These are phyloP conservation scores for Myotis vivesi DNA, from an alignment of 2,797 vertebrate species.

Conservation along the genomic window DNA sequence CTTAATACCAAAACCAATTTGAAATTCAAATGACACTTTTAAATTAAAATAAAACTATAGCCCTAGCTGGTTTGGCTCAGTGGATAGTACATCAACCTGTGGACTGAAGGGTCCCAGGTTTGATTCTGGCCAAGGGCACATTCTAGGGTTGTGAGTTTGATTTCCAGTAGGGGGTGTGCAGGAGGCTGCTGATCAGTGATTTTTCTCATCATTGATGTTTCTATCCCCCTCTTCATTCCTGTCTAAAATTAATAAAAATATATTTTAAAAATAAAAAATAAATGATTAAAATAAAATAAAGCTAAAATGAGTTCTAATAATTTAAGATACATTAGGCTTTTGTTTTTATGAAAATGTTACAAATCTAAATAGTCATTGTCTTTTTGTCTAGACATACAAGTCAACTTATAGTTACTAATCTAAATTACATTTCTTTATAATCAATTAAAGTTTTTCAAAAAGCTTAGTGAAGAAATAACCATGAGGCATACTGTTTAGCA, in stretches of 20 bases:
- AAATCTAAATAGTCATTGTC: not conserved
- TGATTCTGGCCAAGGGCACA: not conserved
- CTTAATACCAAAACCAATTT: not conserved
- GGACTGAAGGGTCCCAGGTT: not conserved
- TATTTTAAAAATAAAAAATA: too few species aligned
- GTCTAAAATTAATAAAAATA: not conserved
- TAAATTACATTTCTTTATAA: not conserved
- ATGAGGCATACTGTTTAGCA: accelerated
- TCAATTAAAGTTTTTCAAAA: not conserved
- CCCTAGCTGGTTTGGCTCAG: not conserved
- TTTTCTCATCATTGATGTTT: not conserved
- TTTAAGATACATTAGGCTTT: not conserved
- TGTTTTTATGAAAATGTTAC: not conserved
- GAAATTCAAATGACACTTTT: not conserved
- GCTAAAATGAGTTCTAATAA: not conserved
- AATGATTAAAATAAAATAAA: not conserved
- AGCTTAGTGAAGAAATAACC: not conserved
- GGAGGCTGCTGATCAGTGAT: not conserved
- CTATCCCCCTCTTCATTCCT: not conserved
- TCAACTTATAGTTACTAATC: not conserved
- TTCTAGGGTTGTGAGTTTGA: not conserved
- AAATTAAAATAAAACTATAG: not conserved
- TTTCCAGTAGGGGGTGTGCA: not conserved
- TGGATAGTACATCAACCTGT: not conserved
- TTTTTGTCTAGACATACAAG: not conserved